These are phyloP conservation scores for Strigamia crassipes DNA, from an alignment of 2,888 invertebrate species.

Conservation along the genomic window DNA sequence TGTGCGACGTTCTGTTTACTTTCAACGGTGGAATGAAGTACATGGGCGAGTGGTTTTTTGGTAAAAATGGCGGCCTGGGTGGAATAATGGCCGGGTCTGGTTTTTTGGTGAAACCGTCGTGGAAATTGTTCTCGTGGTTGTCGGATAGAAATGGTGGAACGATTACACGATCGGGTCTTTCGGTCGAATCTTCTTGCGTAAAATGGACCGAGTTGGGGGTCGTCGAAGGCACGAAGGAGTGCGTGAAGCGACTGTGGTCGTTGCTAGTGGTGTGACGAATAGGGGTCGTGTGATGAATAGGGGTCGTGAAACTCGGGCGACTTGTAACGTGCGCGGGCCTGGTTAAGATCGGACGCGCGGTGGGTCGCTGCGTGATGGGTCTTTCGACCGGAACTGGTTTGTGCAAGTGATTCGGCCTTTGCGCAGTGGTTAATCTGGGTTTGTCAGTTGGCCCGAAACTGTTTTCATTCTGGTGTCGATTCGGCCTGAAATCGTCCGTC, in stretches of 20 bases:
- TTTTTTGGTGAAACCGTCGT: conserved; percentile 41
- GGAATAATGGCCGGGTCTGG: conserved; percentile 45
- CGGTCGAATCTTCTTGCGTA: too few relatives aligned
- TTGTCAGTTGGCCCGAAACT: neutral
- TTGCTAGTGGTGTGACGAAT: neutral
- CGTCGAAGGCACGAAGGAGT: neutral
- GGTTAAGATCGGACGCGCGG: neutral
- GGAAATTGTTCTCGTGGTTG: neutral
- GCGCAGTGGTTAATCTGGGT: neutral
- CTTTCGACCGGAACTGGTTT: conserved; percentile 1
- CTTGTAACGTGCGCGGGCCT: neutral
- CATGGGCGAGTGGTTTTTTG: neutral
- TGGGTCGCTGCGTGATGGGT: neutral
- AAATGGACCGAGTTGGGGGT: neutral
- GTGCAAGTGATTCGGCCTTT: neutral
- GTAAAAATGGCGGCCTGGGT: conserved; percentile 33
- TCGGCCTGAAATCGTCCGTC: neutral
- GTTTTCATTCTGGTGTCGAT: neutral
- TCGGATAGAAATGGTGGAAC: neutral
- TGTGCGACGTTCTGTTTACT: neutral
- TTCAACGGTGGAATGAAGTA: conserved; percentile 10
- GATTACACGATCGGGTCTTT: too few relatives aligned
- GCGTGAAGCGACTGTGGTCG: neutral
- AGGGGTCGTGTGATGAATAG: neutral
- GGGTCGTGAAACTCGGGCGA: neutral